Base-by-base conservation (phyloP, 1,140 invertebrate species). In the Chrysopa pallens region DNA sequence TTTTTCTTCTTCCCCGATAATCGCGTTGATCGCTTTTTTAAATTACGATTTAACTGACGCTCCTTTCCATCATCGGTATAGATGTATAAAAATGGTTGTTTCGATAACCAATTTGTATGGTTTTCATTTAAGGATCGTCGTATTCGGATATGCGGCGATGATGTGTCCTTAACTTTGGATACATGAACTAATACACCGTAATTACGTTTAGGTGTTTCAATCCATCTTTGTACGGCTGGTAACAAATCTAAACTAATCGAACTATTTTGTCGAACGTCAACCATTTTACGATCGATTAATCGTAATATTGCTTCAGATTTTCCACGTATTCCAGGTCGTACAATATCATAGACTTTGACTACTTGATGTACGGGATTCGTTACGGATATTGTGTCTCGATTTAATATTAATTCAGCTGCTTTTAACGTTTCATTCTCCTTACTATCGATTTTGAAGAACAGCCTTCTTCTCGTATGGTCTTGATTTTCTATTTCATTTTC, bases 141-240 rank as follows among this genome's bases (percentile, higher is more conserved):
- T 53, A 91, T 68, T 33, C 86, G 70, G 42, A 91, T 73, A 55
- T 82, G 78, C 46, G 66, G 63, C 58, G 63, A 66, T 5, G 17
- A 3, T 40, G 64, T 51, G 55, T 57, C 39, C 53, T 46, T 31
- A 48, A 59, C 48, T 48, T 59, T 55, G 42, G 61, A 58, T 29
- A 92, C 69, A 53, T 81, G 70, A 15, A 96, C 70, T 48, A 90
- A 61, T 14, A 96, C 64, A 17, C 91, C 91, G 61, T 90, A 74
- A 66, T 94, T 95, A 42, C 66, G 62, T 38, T 65, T 59, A 6
- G 78, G 77, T 49, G 74, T 65, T 11, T 66, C 58, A 45, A 82
- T 58, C 91, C 91, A 96, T 49, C 87, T 70, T 46, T 81, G 68
- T 23, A 87, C 79, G 6, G 91, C 90, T 31, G 85, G 80, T 37